Evolutionary conservation across 2,888 invertebrate species (phyloP).

Genomic region (Eulithis testata): DNA sequence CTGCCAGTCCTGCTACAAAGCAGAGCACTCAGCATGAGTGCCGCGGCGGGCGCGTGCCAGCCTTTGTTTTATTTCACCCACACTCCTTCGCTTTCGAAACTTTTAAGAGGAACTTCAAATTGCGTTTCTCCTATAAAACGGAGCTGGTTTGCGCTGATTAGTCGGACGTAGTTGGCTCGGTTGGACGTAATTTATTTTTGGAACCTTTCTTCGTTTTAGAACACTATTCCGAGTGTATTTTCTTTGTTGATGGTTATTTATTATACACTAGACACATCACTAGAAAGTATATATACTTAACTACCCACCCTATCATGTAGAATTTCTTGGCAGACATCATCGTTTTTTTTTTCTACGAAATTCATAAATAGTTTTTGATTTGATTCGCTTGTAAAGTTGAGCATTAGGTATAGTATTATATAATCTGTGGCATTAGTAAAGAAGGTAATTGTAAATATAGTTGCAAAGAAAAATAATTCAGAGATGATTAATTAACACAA

Average conservation of each 20-base stretch:
- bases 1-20: constrained; percentile 77
- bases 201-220: constrained; percentile 37
- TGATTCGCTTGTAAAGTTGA: too few species aligned
- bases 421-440: too few species aligned
- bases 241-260: not conserved
- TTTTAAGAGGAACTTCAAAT: constrained; percentile 78
- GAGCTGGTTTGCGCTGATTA: constrained; percentile 69
- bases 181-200: constrained; percentile 45
- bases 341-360: too few species aligned
- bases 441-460: too few species aligned
- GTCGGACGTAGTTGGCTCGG: constrained; percentile 49
- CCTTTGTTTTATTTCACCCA: constrained; percentile 83
- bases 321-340: too few species aligned
- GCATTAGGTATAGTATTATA: too few species aligned
- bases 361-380: too few species aligned
- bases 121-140: constrained; percentile 73
- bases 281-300: too few species aligned
- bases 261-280: not conserved
- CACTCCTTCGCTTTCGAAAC: constrained; percentile 78
- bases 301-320: too few species aligned
- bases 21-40: constrained; percentile 82
- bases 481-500: too few species aligned
- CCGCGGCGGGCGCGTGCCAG: constrained; percentile 74
- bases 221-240: not conserved
- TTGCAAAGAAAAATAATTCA: too few species aligned